These are phyloP conservation scores for Neodiprion fabricii DNA, from an alignment of 1,140 invertebrate species.

Conservation along the genomic window DNA sequence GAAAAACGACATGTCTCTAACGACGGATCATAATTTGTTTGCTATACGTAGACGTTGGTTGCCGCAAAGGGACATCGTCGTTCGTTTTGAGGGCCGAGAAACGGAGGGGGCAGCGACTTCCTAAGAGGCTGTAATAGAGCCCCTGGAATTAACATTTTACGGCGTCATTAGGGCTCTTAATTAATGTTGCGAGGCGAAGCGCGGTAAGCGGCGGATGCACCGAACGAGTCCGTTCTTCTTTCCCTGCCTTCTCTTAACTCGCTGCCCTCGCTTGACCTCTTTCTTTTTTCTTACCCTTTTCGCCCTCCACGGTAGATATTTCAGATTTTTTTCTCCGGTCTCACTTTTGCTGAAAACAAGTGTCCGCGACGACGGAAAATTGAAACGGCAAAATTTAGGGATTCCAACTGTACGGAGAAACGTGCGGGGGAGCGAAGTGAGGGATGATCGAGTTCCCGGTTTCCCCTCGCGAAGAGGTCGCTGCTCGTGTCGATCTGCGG, in stretches of 20 bases:
- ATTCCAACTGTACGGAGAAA: neutral
- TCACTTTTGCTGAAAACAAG: neutral
- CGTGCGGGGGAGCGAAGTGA: neutral
- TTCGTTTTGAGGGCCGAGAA: no score
- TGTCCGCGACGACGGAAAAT: neutral
- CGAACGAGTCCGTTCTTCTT: slow-evolving; percentile 9
- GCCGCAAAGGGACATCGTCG: no score
- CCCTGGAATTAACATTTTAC: slow-evolving; percentile 9
- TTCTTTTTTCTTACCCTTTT: neutral
- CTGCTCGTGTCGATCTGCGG: no score
- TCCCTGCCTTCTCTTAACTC: neutral
- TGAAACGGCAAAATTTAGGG: neutral
- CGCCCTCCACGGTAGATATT: neutral
- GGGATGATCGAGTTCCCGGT: no score
- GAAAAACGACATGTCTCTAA: no score
- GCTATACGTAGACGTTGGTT: no score
- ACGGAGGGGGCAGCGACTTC: neutral
- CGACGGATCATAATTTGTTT: no score
- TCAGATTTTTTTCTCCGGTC: neutral
- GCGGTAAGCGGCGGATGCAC: slow-evolving; percentile 1
- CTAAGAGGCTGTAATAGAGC: slow-evolving; percentile 8
- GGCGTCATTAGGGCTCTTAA: slow-evolving; percentile 17
- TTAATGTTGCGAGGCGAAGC: slow-evolving; percentile 14
- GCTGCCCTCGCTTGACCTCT: neutral
- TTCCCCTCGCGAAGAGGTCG: no score